Evolutionary conservation across 1,140 invertebrate species (phyloP).

Genomic region (Sinonovacula constricta): DNA sequence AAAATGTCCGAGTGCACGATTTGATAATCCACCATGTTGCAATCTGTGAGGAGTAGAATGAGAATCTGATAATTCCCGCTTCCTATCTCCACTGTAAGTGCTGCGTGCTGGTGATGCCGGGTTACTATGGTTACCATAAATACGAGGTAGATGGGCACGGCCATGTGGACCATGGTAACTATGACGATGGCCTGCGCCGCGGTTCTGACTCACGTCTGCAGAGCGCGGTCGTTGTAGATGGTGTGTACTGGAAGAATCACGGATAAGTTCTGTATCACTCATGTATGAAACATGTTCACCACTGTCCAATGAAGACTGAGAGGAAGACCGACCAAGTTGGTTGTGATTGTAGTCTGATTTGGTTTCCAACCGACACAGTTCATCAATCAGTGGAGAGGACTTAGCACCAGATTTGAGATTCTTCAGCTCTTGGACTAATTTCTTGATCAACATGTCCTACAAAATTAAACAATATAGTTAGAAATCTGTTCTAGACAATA

Average conservation of each 20-base stretch:
- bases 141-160: conserved; percentile 19
- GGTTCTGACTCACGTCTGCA: conserved; percentile 30
- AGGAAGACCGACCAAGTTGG: conserved; percentile 35
- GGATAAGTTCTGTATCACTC: conserved; percentile 48
- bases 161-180: conserved; percentile 26
- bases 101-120: too few species aligned
- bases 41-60: not conserved
- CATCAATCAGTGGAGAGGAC: conserved; percentile 55
- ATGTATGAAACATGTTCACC: conserved; percentile 37
- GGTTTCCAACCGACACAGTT: conserved; percentile 54
- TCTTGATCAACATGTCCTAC: conserved; percentile 65
- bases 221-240: conserved; percentile 29
- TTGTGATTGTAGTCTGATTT: conserved; percentile 44
- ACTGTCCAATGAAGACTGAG: conserved; percentile 48
- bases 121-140: not conserved
- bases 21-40: too few species aligned
- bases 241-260: not conserved
- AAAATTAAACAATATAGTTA: too few species aligned
- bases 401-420: conserved; percentile 39
- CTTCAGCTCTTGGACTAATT: conserved; percentile 58
- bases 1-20: conserved; percentile 51
- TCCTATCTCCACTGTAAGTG: too few species aligned
- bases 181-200: conserved; percentile 22
- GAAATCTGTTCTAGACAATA: too few species aligned
- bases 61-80: too few species aligned